These are phyloP conservation scores for Oppia nitens DNA, from an alignment of 1,140 invertebrate genomes.

Conservation along the genomic window DNA sequence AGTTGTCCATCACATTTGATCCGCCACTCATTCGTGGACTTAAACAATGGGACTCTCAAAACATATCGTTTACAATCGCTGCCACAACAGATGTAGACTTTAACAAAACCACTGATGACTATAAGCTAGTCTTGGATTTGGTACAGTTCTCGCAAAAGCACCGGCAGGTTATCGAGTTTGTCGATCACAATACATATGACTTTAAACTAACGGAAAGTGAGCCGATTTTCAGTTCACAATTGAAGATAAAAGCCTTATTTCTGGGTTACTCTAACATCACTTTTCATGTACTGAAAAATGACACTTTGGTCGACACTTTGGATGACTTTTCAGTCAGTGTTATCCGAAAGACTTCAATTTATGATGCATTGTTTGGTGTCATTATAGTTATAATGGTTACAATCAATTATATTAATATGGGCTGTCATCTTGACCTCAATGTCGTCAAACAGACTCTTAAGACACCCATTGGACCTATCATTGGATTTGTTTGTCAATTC, in stretches of 20 bases:
- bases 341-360: background rate
- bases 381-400: constrained; percentile 58
- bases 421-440: constrained; percentile 61
- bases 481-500: constrained; percentile 65
- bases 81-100: background rate
- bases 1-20: background rate
- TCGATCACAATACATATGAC: background rate
- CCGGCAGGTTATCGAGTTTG: background rate
- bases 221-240: background rate
- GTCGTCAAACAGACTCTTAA: constrained; percentile 48
- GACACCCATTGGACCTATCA: constrained; percentile 55
- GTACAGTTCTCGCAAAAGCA: background rate
- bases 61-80: background rate
- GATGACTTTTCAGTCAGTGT: background rate
- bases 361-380: constrained; percentile 44
- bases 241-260: background rate
- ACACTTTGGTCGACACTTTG: background rate
- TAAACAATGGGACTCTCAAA: background rate
- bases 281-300: background rate
- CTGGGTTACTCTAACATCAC: background rate
- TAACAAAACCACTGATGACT: background rate
- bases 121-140: background rate
- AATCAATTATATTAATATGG: constrained; percentile 76
- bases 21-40: background rate
- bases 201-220: background rate